These are phyloP conservation scores for Tipula lateralis DNA, from an alignment of 2,888 invertebrate genomes.

Conservation along the genomic window DNA sequence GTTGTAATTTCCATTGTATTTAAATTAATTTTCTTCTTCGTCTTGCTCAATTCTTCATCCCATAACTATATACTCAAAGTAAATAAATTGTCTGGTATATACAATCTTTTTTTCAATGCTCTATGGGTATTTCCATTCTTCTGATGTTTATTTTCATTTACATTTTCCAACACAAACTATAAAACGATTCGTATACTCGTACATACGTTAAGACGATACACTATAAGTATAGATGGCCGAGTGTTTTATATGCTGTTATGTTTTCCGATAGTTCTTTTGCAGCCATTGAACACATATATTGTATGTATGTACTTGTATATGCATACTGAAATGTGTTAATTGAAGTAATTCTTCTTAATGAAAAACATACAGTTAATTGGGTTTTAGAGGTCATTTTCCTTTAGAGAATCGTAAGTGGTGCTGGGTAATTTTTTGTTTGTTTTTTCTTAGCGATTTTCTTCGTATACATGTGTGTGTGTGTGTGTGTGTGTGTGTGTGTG, in stretches of 20 bases:
- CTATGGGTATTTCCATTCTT: background rate
- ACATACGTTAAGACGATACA: background rate
- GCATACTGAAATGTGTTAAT: background rate
- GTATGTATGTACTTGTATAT: no score
- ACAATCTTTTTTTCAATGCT: background rate
- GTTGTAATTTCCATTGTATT: slow-evolving; percentile 11
- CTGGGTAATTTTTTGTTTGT: background rate
- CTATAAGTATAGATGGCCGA: background rate
- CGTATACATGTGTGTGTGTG: background rate
- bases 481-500: background rate
- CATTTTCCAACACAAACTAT: background rate
- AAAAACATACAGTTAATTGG: background rate
- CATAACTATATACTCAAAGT: background rate
- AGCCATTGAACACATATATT: no score
- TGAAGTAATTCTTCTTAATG: background rate
- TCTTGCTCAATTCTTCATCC: background rate
- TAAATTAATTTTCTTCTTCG: background rate
- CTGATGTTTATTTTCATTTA: background rate
- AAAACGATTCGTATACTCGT: background rate
- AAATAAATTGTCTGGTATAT: background rate
- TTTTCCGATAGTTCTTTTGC: background rate
- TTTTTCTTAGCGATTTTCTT: background rate
- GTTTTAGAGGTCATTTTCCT: slow-evolving; percentile 15
- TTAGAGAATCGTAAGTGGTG: background rate
- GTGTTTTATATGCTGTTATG: background rate